Evolutionary conservation across 2,797 vertebrate genomes (phyloP), one percentile per base, ranked within the genome.

Genomic region (Serranus cabrilla): DNA sequence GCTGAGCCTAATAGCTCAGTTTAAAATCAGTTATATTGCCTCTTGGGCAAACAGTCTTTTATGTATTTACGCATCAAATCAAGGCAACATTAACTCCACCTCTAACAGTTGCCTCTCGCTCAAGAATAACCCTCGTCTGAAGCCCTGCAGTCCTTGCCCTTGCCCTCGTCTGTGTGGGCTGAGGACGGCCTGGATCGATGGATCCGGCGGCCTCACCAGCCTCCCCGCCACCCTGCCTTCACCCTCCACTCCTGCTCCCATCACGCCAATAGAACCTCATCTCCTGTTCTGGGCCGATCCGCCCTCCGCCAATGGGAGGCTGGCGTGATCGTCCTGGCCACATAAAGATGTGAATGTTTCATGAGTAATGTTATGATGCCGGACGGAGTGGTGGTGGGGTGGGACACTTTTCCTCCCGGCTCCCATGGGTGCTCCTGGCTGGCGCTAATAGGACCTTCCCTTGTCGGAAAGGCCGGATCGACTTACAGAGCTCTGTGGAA

Each of bases 231-330:
- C 76, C 78, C 74, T 76, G 59, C 69, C 82, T 78, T 83, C 79
- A 23, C 81, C 25, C 63, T 43, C 62, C 37, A 5, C 27, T 46
- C 76, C 71, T 60, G 2, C 71, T 79, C 57, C 40, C 63, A 51
- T 50, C 70, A 27, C 75, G 34, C 95, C 95, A 95, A 95, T 95
- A 74, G 82, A 66, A 86, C 59, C 46, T 5, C 40, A 25, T 92
- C 94, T 93, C 86, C 92, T 89, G 91, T 88, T 94, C 90, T 96
- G 94, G 93, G 93, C 93, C 90, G 93, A 96, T 94, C 73, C 64
- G 3, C 39, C 21, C 80, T 91, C 81, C 52, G 7, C 95, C 95
- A 96, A 95, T 95, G 49, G 65, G 83, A 90, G 84, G 49, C 85
- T 84, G 80, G 82, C 79, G 73, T 88, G 90, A 91, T 84, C 73